A percentile compares a stretch with the other conserved stretches of the same genome.
Conservation (phyloP, 2,797 vertebrate species). For the Pitangus sulphuratus region DNA sequence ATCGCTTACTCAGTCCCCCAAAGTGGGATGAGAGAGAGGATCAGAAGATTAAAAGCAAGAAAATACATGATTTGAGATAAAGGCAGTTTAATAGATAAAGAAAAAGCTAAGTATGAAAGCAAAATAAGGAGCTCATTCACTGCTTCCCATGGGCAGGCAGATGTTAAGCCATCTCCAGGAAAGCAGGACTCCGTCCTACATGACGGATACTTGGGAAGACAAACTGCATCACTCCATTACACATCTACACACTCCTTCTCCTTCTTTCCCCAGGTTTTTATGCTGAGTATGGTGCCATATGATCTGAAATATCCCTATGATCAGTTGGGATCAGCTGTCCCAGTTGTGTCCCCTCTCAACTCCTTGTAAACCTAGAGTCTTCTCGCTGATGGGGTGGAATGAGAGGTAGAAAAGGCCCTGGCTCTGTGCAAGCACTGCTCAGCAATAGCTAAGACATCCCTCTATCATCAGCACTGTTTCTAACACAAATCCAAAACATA, state of each 20-base stretch:
- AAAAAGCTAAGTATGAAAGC: neutral
- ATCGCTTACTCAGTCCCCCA: fast-evolving
- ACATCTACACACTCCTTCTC: neutral
- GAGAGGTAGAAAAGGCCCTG: neutral
- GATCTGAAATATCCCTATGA: neutral
- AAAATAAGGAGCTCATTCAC: neutral
- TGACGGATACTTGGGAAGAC: neutral
- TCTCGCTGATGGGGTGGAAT: fast-evolving
- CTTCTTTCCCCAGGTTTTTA: neutral
- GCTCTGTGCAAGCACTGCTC: neutral
- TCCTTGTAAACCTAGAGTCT: neutral
- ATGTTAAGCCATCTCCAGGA: neutral
- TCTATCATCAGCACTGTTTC: neutral
- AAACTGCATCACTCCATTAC: neutral
- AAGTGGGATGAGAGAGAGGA: neutral
- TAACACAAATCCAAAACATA: neutral
- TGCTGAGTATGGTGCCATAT: neutral
- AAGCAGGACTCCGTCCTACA: fast-evolving
- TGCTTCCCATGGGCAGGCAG: fast-evolving
- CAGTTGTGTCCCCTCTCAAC: fast-evolving
- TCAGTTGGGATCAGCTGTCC: neutral
- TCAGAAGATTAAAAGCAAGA: neutral
- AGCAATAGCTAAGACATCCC: fast-evolving
- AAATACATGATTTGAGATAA: neutral
- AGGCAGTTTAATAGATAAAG: neutral